A percentile compares a stretch with the other conserved stretches of the same genome.
Evolutionary conservation across 2,797 vertebrate genomes (phyloP).

Genomic region (Gadopsis marmoratus): DNA sequence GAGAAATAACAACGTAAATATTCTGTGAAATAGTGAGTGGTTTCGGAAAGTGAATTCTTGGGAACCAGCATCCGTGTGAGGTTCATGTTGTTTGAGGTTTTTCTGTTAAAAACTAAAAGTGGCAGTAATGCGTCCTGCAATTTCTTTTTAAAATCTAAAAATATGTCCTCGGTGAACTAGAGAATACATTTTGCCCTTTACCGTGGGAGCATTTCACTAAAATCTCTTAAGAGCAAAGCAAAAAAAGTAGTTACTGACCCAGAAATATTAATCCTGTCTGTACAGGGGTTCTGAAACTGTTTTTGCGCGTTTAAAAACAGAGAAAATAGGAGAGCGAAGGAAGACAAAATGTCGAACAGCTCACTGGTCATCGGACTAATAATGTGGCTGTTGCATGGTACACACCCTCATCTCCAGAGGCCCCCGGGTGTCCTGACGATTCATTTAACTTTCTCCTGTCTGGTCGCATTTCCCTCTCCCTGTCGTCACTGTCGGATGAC

Average conservation of each 20-base stretch:
- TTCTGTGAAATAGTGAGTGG: not conserved
- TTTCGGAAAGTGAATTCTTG: not conserved
- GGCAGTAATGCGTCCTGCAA: not conserved
- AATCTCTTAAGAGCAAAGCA: conserved; percentile 10
- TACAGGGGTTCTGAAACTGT: not conserved
- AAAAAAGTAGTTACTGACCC: not conserved
- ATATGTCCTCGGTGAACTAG: not conserved
- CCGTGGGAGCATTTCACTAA: not conserved
- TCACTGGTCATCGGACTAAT: not conserved
- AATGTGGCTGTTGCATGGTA: not conserved
- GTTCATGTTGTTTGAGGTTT: not conserved
- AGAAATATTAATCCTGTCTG: conserved; percentile 23
- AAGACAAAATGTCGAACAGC: not conserved
- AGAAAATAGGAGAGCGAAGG: not conserved
- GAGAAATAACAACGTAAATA: not conserved
- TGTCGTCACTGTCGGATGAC: too few relatives aligned
- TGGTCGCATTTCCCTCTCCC: not conserved
- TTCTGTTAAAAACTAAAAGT: not conserved
- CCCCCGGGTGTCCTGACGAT: not conserved
- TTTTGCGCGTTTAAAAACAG: not conserved
- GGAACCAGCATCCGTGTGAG: not conserved
- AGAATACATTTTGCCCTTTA: not conserved
- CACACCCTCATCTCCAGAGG: not conserved
- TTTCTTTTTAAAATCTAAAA: not conserved
- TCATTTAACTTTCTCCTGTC: not conserved